These are phyloP conservation scores for Opisthocomus hoazin DNA, from an alignment of 2,113 vertebrate genomes.

Conservation along the genomic window DNA sequence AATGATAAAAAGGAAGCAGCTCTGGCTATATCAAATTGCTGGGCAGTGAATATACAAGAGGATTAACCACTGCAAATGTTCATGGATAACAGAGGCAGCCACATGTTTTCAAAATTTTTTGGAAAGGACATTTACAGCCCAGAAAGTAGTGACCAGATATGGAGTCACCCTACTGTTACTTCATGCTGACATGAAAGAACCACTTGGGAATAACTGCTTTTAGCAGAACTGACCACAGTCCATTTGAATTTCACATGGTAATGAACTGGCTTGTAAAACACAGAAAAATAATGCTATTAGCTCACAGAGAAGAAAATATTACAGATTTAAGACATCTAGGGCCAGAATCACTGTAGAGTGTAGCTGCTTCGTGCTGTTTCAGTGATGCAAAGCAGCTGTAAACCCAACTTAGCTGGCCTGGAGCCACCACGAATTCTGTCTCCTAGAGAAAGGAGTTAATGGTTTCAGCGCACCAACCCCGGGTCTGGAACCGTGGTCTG, in stretches of 20 bases:
- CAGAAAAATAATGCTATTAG: not conserved
- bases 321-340: not conserved
- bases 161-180: not conserved
- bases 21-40: not conserved
- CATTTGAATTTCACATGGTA: not conserved
- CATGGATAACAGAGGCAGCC: not conserved
- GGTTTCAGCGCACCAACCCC: not conserved
- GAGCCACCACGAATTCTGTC: not conserved
- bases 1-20: not conserved
- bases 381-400: constrained; percentile 28
- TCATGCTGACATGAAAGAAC: not conserved
- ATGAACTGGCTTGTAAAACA: not conserved
- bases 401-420: not conserved
- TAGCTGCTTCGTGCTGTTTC: not conserved
- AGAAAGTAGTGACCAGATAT: not conserved
- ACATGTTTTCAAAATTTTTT: not conserved
- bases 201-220: not conserved
- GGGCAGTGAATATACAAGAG: not conserved
- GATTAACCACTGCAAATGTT: not conserved
- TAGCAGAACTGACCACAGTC: not conserved
- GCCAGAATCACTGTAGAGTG: not conserved
- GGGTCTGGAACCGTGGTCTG: not conserved
- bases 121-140: not conserved
- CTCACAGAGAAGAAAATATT: not conserved
- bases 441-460: not conserved